Evolutionary conservation across 2,113 vertebrate species (phyloP).

Genomic region (Lota lota): DNA sequence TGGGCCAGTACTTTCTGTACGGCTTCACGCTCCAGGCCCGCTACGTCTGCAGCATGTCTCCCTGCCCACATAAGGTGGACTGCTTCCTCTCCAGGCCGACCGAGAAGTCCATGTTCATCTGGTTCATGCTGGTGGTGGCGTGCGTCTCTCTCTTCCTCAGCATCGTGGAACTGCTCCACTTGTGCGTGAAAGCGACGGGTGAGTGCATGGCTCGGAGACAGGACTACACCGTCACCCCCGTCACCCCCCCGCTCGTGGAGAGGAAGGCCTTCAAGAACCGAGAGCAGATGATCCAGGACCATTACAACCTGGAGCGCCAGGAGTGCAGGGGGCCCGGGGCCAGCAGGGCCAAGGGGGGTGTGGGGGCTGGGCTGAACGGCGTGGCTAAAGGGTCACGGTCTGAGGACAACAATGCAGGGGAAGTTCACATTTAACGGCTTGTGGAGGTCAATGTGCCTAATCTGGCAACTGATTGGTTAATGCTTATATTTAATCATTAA

Average conservation of each 20-base stretch:
- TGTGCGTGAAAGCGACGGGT: conserved; percentile 83
- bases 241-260: conserved; percentile 53
- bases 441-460: neutral
- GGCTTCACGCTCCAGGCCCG: conserved; percentile 84
- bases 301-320: conserved; percentile 66
- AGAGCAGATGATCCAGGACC: conserved; percentile 74
- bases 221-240: conserved; percentile 72
- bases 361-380: conserved; percentile 20
- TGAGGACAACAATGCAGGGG: conserved; percentile 59
- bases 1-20: conserved; percentile 90
- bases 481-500: no score
- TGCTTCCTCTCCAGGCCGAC: conserved; percentile 96
- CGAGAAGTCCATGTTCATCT: conserved; percentile 93
- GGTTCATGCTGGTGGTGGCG: conserved; percentile 96
- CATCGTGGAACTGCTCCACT: conserved; percentile 86
- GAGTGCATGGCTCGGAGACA: conserved; percentile 78
- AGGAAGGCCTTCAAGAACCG: conserved; percentile 59
- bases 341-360: conserved; percentile 12
- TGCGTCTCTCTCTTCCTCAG: conserved; percentile 86
- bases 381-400: conserved; percentile 19
- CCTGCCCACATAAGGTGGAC: conserved; percentile 94
- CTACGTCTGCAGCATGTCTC: conserved; percentile 81
- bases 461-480: no score
- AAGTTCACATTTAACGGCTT: conserved; percentile 67
- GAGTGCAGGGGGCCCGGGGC: conserved; percentile 57